These are phyloP conservation scores for Anguilla japonica DNA, from an alignment of 2,113 vertebrate species.

Conservation along the genomic window DNA sequence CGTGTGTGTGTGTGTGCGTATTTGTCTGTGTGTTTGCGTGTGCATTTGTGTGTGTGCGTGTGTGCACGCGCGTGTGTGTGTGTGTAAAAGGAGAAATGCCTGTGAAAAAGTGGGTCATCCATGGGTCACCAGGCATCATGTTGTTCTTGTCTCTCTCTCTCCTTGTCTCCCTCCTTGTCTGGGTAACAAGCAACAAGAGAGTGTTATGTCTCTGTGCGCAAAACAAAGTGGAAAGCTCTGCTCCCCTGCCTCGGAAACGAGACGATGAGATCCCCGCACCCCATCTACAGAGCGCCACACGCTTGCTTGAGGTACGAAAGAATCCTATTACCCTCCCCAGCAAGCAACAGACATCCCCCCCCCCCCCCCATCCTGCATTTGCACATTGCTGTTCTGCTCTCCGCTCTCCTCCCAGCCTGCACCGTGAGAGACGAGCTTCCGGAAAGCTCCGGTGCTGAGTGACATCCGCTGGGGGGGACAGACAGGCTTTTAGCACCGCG, in stretches of 20 bases:
- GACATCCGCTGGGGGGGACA: slow-evolving; percentile 25
- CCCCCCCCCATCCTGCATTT: slow-evolving; percentile 39
- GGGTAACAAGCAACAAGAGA: slow-evolving; percentile 16
- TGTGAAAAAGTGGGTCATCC: background rate
- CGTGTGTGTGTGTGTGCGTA: too few relatives aligned
- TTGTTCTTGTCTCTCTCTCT: background rate
- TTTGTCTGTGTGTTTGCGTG: too few relatives aligned
- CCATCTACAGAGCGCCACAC: background rate
- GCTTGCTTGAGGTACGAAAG: slow-evolving; percentile 8
- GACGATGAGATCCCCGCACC: background rate
- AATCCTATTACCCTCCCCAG: slow-evolving; percentile 28
- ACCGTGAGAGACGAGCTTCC: slow-evolving; percentile 30
- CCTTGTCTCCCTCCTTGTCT: background rate
- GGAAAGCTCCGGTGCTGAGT: slow-evolving; percentile 13
- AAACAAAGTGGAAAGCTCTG: slow-evolving; percentile 9
- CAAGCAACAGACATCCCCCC: slow-evolving; percentile 1
- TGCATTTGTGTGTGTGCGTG: too few relatives aligned
- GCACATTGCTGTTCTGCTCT: slow-evolving; percentile 20
- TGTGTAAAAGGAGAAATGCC: background rate
- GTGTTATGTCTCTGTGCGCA: background rate
- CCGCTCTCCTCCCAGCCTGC: background rate
- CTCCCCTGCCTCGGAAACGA: background rate
- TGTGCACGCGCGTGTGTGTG: too few relatives aligned
- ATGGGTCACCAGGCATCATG: background rate
- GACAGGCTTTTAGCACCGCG: slow-evolving; percentile 37